Conservation (phyloP, 2,797 vertebrate genomes). For the Eleutherodactylus coqui region DNA sequence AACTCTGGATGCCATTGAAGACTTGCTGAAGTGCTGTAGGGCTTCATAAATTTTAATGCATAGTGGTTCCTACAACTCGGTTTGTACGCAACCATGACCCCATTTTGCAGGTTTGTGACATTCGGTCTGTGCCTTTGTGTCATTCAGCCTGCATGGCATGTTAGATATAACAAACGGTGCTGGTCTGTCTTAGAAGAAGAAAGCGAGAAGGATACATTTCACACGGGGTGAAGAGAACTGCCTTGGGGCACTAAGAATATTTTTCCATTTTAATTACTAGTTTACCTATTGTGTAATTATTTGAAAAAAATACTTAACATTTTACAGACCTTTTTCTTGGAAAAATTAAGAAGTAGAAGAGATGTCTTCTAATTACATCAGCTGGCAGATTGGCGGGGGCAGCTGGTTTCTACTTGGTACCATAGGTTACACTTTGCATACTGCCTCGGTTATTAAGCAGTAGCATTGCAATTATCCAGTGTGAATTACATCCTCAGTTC, state of each 20-base stretch:
- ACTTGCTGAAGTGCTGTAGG: no score
- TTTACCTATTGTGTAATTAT: neutral
- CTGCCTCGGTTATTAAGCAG: conserved; percentile 32
- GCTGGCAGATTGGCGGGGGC: conserved; percentile 25
- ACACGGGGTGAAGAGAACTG: no score
- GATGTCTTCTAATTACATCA: conserved; percentile 43
- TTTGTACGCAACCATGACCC: no score
- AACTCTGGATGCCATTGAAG: no score
- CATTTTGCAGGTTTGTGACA: no score
- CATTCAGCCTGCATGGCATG: no score
- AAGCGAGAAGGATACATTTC: no score
- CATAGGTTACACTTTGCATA: conserved; percentile 47
- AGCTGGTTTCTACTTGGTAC: conserved; percentile 34
- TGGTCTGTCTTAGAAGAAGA: no score
- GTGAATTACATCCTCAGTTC: conserved; percentile 18
- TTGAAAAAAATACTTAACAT: neutral
- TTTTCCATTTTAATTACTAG: neutral
- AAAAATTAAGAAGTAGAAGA: conserved; percentile 9
- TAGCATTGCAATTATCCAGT: conserved; percentile 48
- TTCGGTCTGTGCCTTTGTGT: no score
- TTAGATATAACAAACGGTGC: no score
- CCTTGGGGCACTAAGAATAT: neutral
- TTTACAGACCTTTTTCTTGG: neutral
- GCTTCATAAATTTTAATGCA: no score
- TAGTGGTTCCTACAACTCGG: no score